A percentile compares a stretch with the other conserved stretches of the same genome.
These are phyloP conservation scores for Eilema depressum DNA, from an alignment of 2,888 invertebrate species.

Conservation along the genomic window DNA sequence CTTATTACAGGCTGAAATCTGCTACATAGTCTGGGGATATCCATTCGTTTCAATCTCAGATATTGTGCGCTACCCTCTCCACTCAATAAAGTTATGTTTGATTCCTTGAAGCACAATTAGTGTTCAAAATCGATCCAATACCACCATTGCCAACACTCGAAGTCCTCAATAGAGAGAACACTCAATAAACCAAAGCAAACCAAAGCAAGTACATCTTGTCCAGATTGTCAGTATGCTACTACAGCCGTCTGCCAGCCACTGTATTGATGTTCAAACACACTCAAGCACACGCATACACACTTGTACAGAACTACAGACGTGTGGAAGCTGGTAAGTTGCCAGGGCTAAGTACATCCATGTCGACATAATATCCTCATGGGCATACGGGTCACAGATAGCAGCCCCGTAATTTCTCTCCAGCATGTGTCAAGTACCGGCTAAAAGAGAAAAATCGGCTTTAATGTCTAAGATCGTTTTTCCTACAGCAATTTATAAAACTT, in stretches of 20 bases:
- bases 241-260: too few species aligned
- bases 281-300: background rate
- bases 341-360: background rate
- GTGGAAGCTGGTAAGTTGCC: background rate
- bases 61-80: background rate
- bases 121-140: too few species aligned
- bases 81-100: background rate
- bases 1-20: too few species aligned
- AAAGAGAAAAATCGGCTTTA: conserved; percentile 20
- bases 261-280: background rate
- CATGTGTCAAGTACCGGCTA: conserved; percentile 18
- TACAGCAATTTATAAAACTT: conserved; percentile 7
- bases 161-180: background rate
- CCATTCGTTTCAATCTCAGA: too few species aligned
- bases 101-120: too few species aligned
- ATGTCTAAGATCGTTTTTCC: background rate
- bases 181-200: background rate
- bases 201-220: too few species aligned
- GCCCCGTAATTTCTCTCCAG: conserved; percentile 10
- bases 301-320: background rate
- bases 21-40: too few species aligned
- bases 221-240: too few species aligned
- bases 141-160: background rate
- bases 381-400: conserved; percentile 8
- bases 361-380: background rate